These are phyloP conservation scores for Tetraodon nigroviridis DNA, from an alignment of 2,113 vertebrate genomes.

Conservation along the genomic window DNA sequence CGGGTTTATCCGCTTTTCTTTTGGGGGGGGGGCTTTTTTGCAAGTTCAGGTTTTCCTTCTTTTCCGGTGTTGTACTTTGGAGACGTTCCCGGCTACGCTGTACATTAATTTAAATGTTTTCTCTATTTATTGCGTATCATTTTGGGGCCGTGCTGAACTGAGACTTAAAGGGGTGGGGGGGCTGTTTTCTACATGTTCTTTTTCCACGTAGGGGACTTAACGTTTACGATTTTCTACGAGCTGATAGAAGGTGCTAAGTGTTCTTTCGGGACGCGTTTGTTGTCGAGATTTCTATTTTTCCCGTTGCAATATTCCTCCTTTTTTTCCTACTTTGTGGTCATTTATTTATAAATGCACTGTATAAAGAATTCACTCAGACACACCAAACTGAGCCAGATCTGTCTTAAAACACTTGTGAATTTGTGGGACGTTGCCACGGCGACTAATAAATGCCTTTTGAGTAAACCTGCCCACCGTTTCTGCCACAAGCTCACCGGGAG, in stretches of 20 bases:
- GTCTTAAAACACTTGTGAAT: slow-evolving; percentile 82
- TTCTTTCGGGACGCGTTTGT: slow-evolving; percentile 64
- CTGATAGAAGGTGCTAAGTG: slow-evolving; percentile 76
- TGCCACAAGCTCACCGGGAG: too few relatives aligned
- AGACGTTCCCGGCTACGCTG: slow-evolving; percentile 46
- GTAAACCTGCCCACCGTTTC: slow-evolving; percentile 44
- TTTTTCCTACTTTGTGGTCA: slow-evolving; percentile 72
- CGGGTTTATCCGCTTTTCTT: slow-evolving; percentile 73
- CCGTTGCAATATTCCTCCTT: slow-evolving; percentile 76
- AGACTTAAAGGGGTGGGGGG: slow-evolving; percentile 28
- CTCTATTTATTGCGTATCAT: slow-evolving; percentile 77
- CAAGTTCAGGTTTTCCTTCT: slow-evolving; percentile 26
- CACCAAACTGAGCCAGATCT: slow-evolving; percentile 81
- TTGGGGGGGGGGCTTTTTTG: slow-evolving; percentile 35
- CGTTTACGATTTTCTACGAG: too few relatives aligned
- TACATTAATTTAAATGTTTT: slow-evolving; percentile 73
- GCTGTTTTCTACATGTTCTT: slow-evolving; percentile 59
- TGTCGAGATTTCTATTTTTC: slow-evolving; percentile 74
- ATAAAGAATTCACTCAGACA: slow-evolving; percentile 74
- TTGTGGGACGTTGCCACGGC: slow-evolving; percentile 79
- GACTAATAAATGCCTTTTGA: slow-evolving; percentile 79
- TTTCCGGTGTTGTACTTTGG: slow-evolving; percentile 37
- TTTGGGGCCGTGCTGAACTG: slow-evolving; percentile 49
- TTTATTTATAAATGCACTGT: slow-evolving; percentile 83
- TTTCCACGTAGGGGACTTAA: slow-evolving; percentile 56